Conservation (phyloP, 2,888 invertebrate species). For the Crossocerus cetratus region DNA sequence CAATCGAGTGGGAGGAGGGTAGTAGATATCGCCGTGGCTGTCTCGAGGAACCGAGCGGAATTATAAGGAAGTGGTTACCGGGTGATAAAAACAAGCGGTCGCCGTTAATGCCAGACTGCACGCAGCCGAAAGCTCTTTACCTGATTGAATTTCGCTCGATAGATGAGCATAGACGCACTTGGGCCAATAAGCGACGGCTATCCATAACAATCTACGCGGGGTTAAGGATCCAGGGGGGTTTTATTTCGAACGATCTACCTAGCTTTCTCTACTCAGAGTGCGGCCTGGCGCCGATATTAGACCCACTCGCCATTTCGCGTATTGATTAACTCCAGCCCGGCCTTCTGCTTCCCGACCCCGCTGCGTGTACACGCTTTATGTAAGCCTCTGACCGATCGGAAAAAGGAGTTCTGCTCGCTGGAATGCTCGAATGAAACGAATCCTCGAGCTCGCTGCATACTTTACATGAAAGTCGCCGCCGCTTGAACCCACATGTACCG, state of each 20-base stretch:
- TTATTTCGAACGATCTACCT: constrained; percentile 25
- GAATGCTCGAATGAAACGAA: no score
- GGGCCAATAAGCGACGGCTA: constrained; percentile 10
- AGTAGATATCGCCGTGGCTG: not conserved
- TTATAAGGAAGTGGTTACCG: not conserved
- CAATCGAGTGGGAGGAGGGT: no score
- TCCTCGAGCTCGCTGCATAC: no score
- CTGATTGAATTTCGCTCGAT: constrained; percentile 46
- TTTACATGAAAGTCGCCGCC: no score
- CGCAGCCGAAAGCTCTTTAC: constrained; percentile 18
- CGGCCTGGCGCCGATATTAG: no score
- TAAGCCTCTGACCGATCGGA: no score
- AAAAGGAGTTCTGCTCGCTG: no score
- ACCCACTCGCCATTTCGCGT: constrained; percentile 24
- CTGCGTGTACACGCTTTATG: no score
- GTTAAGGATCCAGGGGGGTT: constrained; percentile 27
- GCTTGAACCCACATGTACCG: no score
- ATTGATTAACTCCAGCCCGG: constrained; percentile 17
- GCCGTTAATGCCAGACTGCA: constrained; percentile 17
- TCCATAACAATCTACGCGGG: constrained; percentile 27
- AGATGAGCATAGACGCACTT: constrained; percentile 22
- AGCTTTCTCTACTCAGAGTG: no score
- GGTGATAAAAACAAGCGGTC: constrained; percentile 4
- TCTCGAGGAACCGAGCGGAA: not conserved
- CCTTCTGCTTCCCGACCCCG: no score